These are phyloP conservation scores for Pyrgilauda ruficollis DNA, from an alignment of 2,113 vertebrate species.

Conservation along the genomic window DNA sequence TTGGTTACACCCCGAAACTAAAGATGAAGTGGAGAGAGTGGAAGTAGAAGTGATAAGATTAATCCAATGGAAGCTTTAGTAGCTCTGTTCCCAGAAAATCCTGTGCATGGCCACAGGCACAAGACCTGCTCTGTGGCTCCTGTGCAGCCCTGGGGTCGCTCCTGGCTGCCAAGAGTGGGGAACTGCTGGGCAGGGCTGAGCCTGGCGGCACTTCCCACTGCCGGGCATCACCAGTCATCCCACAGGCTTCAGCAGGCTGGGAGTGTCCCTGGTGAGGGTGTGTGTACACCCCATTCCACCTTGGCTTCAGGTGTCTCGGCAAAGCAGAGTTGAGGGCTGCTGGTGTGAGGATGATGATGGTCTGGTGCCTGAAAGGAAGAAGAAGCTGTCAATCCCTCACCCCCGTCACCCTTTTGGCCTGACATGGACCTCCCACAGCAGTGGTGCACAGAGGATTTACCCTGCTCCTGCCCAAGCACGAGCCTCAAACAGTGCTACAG, in stretches of 20 bases:
- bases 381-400: neutral
- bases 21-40: no score
- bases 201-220: neutral
- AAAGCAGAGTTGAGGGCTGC: neutral
- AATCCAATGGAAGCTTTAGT: neutral
- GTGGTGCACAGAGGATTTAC: fast-evolving
- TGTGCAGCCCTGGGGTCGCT: fast-evolving
- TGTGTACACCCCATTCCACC: fast-evolving
- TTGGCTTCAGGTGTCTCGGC: neutral
- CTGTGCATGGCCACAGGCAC: neutral
- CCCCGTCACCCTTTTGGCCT: neutral
- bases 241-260: neutral
- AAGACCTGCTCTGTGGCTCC: neutral
- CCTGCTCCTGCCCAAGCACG: neutral
- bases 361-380: neutral
- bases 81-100: neutral
- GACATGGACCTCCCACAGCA: neutral
- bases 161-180: neutral
- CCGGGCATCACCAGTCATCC: fast-evolving
- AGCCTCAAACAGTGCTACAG: neutral
- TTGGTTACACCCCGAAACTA: neutral
- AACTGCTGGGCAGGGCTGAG: neutral
- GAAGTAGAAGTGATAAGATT: neutral
- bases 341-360: neutral
- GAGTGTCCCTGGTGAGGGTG: neutral